A percentile compares a stretch with the other conserved stretches of the same genome.
Conservation (phyloP, 2,113 vertebrate genomes). For the Rhagologus leucostigma region DNA sequence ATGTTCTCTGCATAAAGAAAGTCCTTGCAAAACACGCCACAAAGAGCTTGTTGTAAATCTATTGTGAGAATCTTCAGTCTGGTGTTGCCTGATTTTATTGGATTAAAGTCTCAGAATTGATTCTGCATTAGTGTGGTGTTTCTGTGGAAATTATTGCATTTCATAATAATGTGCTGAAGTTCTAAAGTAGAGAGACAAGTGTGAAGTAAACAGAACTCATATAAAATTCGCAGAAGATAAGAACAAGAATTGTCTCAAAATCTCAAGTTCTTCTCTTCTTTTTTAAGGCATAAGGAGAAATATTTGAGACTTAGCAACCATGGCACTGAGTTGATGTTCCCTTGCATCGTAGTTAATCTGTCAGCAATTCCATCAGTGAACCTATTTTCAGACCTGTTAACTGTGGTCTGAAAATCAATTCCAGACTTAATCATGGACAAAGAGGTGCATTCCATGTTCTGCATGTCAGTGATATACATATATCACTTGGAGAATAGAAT, state of each 20-base stretch:
- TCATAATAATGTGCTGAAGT: background rate
- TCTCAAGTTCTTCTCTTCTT: background rate
- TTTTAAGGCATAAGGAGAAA: constrained; percentile 3
- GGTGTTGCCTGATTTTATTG: background rate
- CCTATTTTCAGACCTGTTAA: constrained; percentile 33
- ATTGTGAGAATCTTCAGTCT: background rate
- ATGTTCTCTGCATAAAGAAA: background rate
- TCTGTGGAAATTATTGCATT: background rate
- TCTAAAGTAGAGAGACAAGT: background rate
- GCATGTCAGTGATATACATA: background rate
- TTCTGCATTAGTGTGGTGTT: background rate
- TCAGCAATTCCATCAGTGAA: constrained; percentile 35
- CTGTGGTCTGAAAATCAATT: constrained; percentile 37
- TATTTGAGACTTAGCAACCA: background rate
- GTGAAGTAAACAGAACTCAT: background rate
- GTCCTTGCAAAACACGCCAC: background rate
- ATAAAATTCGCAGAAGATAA: background rate
- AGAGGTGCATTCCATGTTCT: background rate
- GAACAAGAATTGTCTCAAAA: background rate
- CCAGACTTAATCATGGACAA: background rate
- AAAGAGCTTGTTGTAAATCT: background rate
- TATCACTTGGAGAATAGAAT: background rate
- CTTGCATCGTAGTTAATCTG: background rate
- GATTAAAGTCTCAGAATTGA: background rate
- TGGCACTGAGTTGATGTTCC: background rate